Percentiles rank a stretch among this genome's conserved stretches.
Evolutionary conservation across 2,888 invertebrate species (phyloP).

Genomic region (Amphipoea oculea): DNA sequence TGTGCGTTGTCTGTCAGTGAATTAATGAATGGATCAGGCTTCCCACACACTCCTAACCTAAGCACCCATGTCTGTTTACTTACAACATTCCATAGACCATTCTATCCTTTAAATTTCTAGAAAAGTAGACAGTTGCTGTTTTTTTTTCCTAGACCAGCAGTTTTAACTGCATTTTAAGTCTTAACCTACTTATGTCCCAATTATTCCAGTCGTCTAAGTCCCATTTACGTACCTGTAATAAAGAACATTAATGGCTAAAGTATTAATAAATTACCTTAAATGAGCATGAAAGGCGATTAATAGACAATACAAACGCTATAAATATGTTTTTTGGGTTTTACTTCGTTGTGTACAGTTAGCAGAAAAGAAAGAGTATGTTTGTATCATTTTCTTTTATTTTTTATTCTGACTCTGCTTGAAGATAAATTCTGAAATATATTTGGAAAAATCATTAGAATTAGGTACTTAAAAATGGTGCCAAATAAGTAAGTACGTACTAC

Average conservation of each 20-base stretch:
- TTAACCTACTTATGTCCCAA: neutral
- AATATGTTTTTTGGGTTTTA: neutral
- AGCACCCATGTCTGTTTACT: neutral
- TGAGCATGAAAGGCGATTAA: neutral
- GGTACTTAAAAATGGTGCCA: too few species aligned
- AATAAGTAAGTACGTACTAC: too few species aligned
- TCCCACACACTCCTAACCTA: neutral
- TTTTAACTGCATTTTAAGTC: slow-evolving; percentile 6
- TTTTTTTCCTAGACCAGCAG: slow-evolving; percentile 13
- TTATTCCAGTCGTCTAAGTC: neutral
- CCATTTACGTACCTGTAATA: neutral
- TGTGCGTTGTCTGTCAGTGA: too few species aligned
- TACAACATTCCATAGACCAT: neutral
- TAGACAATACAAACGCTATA: neutral
- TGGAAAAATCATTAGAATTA: too few species aligned
- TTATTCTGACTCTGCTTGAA: neutral
- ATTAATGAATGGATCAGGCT: too few species aligned
- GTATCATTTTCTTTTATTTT: neutral
- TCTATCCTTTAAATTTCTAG: neutral
- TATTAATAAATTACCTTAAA: slow-evolving; percentile 34
- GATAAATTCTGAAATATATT: too few species aligned
- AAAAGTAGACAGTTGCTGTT: neutral
- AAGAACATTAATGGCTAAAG: neutral
- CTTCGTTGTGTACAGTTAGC: neutral
- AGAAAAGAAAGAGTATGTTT: slow-evolving; percentile 9